Percentiles rank a stretch among this genome's conserved stretches.
phyloP scores from a whole-genome alignment of 2,888 invertebrate genomes.

The Polyploca ridens region DNA sequence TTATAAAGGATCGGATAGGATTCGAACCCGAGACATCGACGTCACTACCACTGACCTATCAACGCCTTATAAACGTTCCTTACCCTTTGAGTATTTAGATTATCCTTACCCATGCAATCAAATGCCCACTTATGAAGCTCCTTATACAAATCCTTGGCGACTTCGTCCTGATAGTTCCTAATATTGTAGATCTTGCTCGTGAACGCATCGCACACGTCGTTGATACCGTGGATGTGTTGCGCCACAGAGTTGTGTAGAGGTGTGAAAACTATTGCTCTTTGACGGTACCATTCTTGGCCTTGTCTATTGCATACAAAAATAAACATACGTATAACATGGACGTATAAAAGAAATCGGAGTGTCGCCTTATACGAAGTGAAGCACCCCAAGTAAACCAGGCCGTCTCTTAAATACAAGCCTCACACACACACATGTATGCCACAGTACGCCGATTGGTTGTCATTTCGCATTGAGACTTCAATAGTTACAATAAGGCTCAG shows the following conservation, averaged over 20 bases:
- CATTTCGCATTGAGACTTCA: too few species aligned
- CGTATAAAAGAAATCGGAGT: too few species aligned
- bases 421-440: too few species aligned
- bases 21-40: too few species aligned
- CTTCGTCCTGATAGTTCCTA: slow-evolving; percentile 87
- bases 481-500: too few species aligned
- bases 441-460: too few species aligned
- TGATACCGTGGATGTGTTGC: slow-evolving; percentile 68
- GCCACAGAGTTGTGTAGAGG: slow-evolving; percentile 69
- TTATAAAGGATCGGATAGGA: too few species aligned
- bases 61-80: slow-evolving; percentile 25
- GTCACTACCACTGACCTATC: too few species aligned
- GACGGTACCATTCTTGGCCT: slow-evolving; percentile 85
- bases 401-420: too few species aligned
- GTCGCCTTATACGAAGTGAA: too few species aligned
- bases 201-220: slow-evolving; percentile 65
- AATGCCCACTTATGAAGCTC: slow-evolving; percentile 88
- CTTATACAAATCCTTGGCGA: slow-evolving; percentile 81
- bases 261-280: slow-evolving; percentile 75
- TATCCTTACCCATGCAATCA: slow-evolving; percentile 85
- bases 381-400: too few species aligned
- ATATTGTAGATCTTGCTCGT: slow-evolving; percentile 76
- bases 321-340: neutral
- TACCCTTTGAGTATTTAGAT: too few species aligned
- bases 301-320: slow-evolving; percentile 61